phyloP scores from a whole-genome alignment of 1,140 invertebrate genomes.

The Cecropterus lyciades region DNA sequence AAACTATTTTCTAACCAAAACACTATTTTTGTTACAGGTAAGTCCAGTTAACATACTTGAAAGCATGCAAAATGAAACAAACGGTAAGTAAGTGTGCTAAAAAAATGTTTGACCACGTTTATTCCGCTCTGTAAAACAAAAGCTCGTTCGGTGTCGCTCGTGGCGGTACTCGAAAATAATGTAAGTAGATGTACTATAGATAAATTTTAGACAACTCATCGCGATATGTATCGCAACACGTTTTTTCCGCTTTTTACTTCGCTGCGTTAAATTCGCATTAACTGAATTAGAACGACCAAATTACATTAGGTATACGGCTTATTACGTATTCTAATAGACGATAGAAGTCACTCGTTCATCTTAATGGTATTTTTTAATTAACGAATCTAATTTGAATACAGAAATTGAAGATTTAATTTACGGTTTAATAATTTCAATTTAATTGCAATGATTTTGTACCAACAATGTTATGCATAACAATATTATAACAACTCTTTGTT shows the following conservation, averaged over 20 bases:
- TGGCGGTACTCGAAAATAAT: constrained; percentile 13
- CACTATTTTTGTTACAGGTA: constrained; percentile 65
- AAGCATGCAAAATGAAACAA: constrained; percentile 24
- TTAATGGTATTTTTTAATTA: background rate
- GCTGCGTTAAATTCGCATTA: no score
- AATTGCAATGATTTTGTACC: no score
- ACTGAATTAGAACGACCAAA: no score
- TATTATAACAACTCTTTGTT: no score
- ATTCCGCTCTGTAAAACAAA: constrained; percentile 46
- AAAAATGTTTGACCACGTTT: constrained; percentile 34
- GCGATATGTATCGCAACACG: constrained; percentile 15
- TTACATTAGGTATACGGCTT: no score
- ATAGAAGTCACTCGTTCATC: background rate
- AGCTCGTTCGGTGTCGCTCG: constrained; percentile 9
- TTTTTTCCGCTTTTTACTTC: constrained; percentile 33
- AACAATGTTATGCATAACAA: no score
- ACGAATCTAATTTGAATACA: background rate
- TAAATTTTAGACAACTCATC: constrained; percentile 28
- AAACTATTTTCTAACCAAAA: background rate
- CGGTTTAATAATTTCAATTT: no score
- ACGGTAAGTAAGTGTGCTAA: constrained; percentile 40
- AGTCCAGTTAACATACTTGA: constrained; percentile 42
- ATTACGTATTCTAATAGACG: no score
- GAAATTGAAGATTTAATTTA: no score
- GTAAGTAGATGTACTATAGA: no score